A percentile compares a stretch with the other conserved stretches of the same genome.
Evolutionary conservation across 2,888 invertebrate genomes (phyloP).

Genomic region (Dicyrtoma fusca): DNA sequence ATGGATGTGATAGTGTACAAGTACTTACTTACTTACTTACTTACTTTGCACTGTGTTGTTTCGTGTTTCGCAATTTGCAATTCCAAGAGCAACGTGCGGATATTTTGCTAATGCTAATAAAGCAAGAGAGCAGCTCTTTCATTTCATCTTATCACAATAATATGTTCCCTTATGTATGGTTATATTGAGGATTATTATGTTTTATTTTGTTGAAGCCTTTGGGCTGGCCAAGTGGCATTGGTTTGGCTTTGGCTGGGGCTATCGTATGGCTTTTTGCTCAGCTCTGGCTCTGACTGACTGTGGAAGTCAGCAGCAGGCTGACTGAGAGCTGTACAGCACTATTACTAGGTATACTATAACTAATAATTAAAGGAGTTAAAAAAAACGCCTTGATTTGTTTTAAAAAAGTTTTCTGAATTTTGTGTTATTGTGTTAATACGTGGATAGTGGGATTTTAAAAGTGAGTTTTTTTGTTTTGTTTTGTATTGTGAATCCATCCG

Average conservation of each 20-base stretch:
- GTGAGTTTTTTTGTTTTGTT: too few species aligned
- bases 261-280: background rate
- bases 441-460: too few species aligned
- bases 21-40: background rate
- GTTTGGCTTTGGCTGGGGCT: background rate
- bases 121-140: background rate
- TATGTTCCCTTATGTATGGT: background rate
- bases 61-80: conserved; percentile 9
- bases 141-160: too few species aligned
- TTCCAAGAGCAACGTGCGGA: conserved; percentile 13
- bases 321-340: too few species aligned
- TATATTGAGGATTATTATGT: background rate
- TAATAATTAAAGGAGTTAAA: too few species aligned
- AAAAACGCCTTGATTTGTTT: too few species aligned
- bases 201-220: background rate
- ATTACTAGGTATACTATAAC: too few species aligned
- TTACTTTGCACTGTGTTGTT: too few species aligned
- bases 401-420: too few species aligned
- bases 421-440: too few species aligned
- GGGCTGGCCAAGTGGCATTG: too few species aligned
- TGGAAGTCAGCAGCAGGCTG: background rate
- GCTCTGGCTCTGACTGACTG: background rate
- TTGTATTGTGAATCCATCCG: too few species aligned
- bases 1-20: background rate
- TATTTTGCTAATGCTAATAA: conserved; percentile 15